Evolutionary conservation across 1,140 invertebrate species (phyloP).

Genomic region (Sesamia nonagrioides): DNA sequence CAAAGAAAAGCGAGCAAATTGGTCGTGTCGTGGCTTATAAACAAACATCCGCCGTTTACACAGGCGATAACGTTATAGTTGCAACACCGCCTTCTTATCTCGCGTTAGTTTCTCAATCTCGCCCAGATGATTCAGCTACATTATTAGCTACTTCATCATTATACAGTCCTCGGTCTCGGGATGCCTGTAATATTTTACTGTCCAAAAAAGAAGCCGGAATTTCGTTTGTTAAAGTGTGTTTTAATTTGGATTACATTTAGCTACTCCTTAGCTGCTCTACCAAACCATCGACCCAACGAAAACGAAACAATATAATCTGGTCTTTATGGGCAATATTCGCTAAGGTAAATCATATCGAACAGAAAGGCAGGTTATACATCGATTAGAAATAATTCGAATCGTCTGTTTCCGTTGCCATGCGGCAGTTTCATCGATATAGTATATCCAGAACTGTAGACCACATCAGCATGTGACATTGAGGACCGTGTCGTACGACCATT

Average conservation of each 20-base stretch:
- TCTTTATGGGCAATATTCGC: not conserved
- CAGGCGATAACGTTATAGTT: constrained; percentile 66
- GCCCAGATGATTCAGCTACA: constrained; percentile 1
- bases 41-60: constrained; percentile 76
- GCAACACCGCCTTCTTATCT: constrained; percentile 64
- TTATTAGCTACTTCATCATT: constrained; percentile 43
- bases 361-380: not conserved
- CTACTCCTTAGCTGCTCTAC: not conserved
- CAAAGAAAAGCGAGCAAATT: constrained; percentile 50
- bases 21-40: constrained; percentile 55
- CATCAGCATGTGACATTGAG: constrained; percentile 20
- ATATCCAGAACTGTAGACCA: not conserved
- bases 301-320: not conserved
- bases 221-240: constrained; percentile 15
- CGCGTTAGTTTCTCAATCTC: constrained; percentile 59
- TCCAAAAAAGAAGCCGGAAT: not conserved
- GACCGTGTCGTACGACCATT: constrained; percentile 9
- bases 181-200: constrained; percentile 6
- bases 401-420: constrained; percentile 10
- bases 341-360: not conserved
- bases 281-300: not conserved
- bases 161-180: constrained; percentile 23
- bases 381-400: constrained; percentile 27
- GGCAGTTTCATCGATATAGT: not conserved
- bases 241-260: not conserved